Conservation (phyloP, 1,140 invertebrate genomes). For the Procambarus virginalis region DNA sequence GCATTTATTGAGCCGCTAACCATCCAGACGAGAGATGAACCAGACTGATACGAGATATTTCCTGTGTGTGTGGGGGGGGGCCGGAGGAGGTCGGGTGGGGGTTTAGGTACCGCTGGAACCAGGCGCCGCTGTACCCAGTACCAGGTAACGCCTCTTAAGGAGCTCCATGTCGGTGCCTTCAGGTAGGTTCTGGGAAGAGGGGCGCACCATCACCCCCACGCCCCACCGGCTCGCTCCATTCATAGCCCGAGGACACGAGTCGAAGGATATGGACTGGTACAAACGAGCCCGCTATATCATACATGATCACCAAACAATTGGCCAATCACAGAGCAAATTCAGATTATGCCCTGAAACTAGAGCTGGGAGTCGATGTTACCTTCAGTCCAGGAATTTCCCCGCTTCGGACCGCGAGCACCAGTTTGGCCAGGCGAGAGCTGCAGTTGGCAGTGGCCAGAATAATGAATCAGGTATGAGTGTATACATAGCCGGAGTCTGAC, state of each 20-base stretch:
- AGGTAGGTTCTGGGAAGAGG: no score
- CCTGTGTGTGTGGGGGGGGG: no score
- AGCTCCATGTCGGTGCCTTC: no score
- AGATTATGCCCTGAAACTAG: slow-evolving; percentile 5
- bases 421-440: neutral
- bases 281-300: slow-evolving; percentile 15
- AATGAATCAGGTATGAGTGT: slow-evolving; percentile 2
- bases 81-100: no score
- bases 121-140: no score
- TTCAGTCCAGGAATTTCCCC: neutral
- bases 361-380: neutral
- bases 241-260: neutral
- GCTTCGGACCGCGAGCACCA: neutral
- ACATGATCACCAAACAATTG: slow-evolving; percentile 20
- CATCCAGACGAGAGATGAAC: neutral
- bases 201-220: neutral
- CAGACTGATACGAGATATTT: no score
- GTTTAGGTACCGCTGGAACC: no score
- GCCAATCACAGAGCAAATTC: slow-evolving; percentile 18
- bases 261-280: slow-evolving; percentile 4
- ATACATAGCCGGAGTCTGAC: neutral
- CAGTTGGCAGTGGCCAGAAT: neutral
- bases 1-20: neutral
- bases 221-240: neutral
- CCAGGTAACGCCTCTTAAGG: no score